Evolutionary conservation across 2,888 invertebrate genomes (phyloP).

Genomic region (Teleiodes luculella): DNA sequence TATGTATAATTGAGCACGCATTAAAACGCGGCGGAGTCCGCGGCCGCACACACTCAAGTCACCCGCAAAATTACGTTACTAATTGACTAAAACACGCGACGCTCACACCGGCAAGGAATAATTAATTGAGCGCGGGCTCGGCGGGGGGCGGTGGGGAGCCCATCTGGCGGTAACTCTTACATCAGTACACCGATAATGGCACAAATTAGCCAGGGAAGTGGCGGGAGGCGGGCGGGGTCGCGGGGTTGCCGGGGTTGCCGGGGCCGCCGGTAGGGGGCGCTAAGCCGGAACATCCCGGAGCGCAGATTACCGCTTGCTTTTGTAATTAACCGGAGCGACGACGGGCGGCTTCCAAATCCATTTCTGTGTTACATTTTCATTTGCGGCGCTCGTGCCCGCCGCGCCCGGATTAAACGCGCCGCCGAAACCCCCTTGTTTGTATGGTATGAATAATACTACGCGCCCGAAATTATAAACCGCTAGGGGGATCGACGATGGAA

Average conservation of each 20-base stretch:
- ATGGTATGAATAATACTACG: slow-evolving; percentile 43
- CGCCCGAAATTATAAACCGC: slow-evolving; percentile 33
- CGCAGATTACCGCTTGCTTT: slow-evolving; percentile 80
- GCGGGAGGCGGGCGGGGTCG: slow-evolving; percentile 52
- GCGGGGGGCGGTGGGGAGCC: slow-evolving; percentile 51
- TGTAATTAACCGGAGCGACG: slow-evolving; percentile 79
- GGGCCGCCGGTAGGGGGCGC: slow-evolving; percentile 51
- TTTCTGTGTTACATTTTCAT: slow-evolving; percentile 80
- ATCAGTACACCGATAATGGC: slow-evolving; percentile 79
- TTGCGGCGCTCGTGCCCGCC: slow-evolving; percentile 66
- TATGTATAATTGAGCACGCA: slow-evolving; percentile 38
- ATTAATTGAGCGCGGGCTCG: slow-evolving; percentile 71
- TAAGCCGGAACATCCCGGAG: slow-evolving; percentile 79
- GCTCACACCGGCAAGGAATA: slow-evolving; percentile 77
- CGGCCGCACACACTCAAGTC: slow-evolving; percentile 74
- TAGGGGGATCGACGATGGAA: slow-evolving; percentile 30
- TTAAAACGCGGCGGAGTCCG: slow-evolving; percentile 54
- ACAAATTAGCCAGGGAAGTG: slow-evolving; percentile 77
- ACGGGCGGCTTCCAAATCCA: slow-evolving; percentile 79
- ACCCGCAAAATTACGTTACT: slow-evolving; percentile 79
- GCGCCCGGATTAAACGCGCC: slow-evolving; percentile 50
- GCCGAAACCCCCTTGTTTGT: slow-evolving; percentile 37
- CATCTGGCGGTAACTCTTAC: slow-evolving; percentile 78
- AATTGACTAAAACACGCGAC: slow-evolving; percentile 79
- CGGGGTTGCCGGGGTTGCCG: slow-evolving; percentile 26